A percentile compares a stretch with the other conserved stretches of the same genome.
These are phyloP conservation scores for Smutsia gigantea DNA, from an alignment of 2,797 vertebrate species.

Conservation along the genomic window DNA sequence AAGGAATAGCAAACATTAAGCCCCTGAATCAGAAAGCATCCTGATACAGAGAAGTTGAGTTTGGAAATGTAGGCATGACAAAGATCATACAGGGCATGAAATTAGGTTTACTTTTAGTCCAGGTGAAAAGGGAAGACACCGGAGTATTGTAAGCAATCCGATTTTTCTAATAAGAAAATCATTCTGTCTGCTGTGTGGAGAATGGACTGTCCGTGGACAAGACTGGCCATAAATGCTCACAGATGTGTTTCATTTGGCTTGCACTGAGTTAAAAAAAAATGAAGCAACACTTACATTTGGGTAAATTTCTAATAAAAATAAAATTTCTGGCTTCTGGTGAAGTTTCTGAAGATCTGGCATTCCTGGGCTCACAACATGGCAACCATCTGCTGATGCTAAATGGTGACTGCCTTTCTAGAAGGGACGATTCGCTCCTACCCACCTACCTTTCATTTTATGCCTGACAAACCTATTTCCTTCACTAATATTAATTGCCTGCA, in stretches of 20 bases:
- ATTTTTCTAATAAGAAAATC: slow-evolving; percentile 14
- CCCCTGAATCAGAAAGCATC: not conserved
- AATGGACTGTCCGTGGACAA: not conserved
- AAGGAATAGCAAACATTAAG: not conserved
- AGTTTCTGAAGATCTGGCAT: not conserved
- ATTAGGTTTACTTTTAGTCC: slow-evolving; percentile 3
- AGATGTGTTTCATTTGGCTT: slow-evolving; percentile 42
- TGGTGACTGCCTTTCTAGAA: not conserved
- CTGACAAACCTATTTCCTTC: not conserved
- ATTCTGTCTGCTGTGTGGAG: not conserved
- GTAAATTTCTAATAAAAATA: slow-evolving; percentile 51
- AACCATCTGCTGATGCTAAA: not conserved
- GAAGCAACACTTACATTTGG: not conserved
- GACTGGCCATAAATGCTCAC: not conserved
- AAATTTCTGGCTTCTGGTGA: slow-evolving; percentile 21
- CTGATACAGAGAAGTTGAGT: not conserved
- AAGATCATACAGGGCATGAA: not conserved
- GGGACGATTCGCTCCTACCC: not conserved
- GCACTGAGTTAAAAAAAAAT: slow-evolving; percentile 11
- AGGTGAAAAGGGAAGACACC: not conserved
- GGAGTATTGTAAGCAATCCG: not conserved
- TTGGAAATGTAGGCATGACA: not conserved
- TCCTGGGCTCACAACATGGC: not conserved
- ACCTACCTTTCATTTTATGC: not conserved
- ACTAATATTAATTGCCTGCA: not conserved